phyloP scores from a whole-genome alignment of 2,113 vertebrate genomes.

The Fulmarus glacialis region DNA sequence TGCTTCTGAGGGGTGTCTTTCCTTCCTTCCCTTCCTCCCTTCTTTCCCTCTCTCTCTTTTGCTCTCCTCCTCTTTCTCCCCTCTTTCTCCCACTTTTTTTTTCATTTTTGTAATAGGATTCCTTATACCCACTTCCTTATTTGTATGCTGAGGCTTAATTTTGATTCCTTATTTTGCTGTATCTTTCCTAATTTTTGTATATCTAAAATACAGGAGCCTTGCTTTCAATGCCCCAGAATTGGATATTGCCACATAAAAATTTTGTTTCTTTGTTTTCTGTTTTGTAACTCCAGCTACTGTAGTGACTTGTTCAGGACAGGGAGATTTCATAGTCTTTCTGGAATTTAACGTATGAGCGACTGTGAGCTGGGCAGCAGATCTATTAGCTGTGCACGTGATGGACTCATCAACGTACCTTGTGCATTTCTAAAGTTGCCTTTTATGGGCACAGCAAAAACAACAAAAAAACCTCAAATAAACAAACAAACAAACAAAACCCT shows the following conservation, averaged over 20 bases:
- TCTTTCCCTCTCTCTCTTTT: not conserved
- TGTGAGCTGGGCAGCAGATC: not conserved
- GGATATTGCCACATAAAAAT: not conserved
- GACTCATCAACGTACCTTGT: not conserved
- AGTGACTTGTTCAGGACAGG: not conserved
- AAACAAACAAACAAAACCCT: not conserved
- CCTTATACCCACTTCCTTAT: not conserved
- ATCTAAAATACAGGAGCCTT: not conserved
- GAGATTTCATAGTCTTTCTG: not conserved
- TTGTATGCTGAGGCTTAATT: not conserved
- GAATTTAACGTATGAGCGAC: not conserved
- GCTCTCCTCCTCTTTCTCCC: not conserved
- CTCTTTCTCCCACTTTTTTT: not conserved
- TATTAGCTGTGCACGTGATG: not conserved
- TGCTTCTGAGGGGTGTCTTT: not conserved
- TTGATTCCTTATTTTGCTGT: not conserved
- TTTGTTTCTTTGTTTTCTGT: not conserved
- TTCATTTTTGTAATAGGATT: not conserved
- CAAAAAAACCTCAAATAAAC: fast-evolving
- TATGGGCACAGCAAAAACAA: not conserved
- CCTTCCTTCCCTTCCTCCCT: not conserved
- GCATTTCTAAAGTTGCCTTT: not conserved
- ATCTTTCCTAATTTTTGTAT: not conserved
- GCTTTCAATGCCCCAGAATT: not conserved
- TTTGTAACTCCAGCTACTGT: not conserved